phyloP scores from a whole-genome alignment of 2,797 vertebrate genomes.

The Lerista edwardsae region DNA sequence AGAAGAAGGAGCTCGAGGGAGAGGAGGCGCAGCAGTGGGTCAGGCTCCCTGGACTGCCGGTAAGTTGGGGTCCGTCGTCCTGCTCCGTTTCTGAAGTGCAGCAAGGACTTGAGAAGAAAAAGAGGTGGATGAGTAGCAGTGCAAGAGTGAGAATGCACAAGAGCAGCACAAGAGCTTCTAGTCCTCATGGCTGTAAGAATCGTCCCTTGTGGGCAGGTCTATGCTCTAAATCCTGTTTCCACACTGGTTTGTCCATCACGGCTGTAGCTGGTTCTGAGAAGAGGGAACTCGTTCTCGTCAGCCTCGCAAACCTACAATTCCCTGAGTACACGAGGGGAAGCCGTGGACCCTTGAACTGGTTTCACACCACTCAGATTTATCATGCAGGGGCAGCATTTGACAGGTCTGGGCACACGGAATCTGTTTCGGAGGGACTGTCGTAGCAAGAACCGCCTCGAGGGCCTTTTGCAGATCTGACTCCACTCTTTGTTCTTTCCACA shows the following conservation, averaged over 20 bases:
- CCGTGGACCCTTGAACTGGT: not conserved
- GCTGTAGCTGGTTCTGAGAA: not conserved
- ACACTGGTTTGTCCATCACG: too few relatives aligned
- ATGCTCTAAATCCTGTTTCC: not conserved
- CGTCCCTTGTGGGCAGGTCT: too few relatives aligned
- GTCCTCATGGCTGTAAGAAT: not conserved
- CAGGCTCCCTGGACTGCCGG: constrained; percentile 78
- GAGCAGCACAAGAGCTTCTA: not conserved
- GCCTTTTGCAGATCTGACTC: not conserved
- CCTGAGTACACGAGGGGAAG: not conserved
- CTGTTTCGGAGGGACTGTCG: not conserved
- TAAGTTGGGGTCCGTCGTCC: constrained; percentile 65
- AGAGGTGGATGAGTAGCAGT: not conserved
- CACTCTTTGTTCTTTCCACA: constrained; percentile 45
- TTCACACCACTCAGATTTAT: not conserved
- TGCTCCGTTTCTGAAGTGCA: not conserved
- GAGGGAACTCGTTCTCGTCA: not conserved
- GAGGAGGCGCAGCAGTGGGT: constrained; percentile 63
- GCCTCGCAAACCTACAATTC: too few relatives aligned
- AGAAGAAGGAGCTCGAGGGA: constrained; percentile 58
- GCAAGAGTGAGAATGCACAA: not conserved
- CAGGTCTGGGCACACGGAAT: not conserved
- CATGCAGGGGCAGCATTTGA: not conserved
- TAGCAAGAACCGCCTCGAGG: not conserved
- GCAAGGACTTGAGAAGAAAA: not conserved